phyloP scores from a whole-genome alignment of 2,888 invertebrate species.

The Drosophila ustulata region DNA sequence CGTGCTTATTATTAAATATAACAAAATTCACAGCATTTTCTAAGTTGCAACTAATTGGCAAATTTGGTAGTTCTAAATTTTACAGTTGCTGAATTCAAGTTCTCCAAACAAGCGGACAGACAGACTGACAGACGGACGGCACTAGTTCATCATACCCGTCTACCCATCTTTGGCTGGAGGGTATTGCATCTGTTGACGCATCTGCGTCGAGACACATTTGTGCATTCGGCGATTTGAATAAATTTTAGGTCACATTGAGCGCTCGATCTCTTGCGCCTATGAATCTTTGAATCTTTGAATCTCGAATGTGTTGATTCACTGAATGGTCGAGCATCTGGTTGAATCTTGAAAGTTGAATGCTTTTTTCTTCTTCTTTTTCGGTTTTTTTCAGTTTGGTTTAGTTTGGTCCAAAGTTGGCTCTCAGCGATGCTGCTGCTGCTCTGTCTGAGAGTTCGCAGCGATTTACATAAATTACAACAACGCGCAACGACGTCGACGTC shows the following conservation, averaged over 20 bases:
- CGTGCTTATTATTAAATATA: too few relatives aligned
- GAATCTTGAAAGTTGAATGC: conserved; percentile 11
- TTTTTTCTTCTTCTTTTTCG: conserved; percentile 20
- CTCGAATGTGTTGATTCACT: conserved; percentile 20
- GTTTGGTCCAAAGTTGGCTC: conserved; percentile 20
- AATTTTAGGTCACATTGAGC: conserved; percentile 70
- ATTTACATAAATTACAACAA: conserved; percentile 74
- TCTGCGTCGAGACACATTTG: conserved; percentile 38
- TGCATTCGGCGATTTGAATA: conserved; percentile 75
- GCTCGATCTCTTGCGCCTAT: conserved; percentile 2
- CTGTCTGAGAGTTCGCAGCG: conserved; percentile 17
- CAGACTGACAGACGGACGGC: too few relatives aligned
- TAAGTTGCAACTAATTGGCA: too few relatives aligned
- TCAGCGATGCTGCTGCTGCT: background rate
- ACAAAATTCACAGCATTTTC: too few relatives aligned
- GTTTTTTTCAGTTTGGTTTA: conserved; percentile 5
- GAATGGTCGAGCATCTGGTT: conserved; percentile 23
- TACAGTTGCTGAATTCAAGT: too few relatives aligned
- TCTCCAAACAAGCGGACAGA: too few relatives aligned
- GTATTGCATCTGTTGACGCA: conserved; percentile 21
- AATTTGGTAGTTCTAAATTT: too few relatives aligned
- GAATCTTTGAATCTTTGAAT: conserved; percentile 6
- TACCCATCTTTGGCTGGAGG: background rate
- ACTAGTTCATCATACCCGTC: background rate
- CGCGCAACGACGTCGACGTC: conserved; percentile 30